phyloP scores from a whole-genome alignment of 2,888 invertebrate species.

The Abrostola triplasia region DNA sequence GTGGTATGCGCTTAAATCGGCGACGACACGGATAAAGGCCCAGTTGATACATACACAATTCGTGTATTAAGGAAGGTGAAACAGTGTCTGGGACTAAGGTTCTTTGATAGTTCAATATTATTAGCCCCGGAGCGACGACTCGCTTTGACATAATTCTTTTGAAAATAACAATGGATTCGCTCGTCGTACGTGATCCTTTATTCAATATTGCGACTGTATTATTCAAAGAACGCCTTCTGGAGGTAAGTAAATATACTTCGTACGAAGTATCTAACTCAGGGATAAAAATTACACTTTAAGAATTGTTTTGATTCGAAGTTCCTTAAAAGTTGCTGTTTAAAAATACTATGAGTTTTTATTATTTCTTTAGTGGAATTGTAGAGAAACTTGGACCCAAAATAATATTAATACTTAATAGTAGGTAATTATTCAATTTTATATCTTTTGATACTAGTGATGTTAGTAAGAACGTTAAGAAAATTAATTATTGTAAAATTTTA shows the following conservation, averaged over 20 bases:
- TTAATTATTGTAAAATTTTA: too few relatives aligned
- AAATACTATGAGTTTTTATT: too few relatives aligned
- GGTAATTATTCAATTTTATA: too few relatives aligned
- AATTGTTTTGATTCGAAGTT: conserved; percentile 35
- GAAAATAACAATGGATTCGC: conserved; percentile 50
- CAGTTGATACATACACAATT: conserved; percentile 53
- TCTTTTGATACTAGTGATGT: too few relatives aligned
- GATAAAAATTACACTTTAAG: conserved; percentile 25
- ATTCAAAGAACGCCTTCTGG: conserved; percentile 41
- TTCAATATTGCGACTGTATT: conserved; percentile 50
- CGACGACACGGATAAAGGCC: conserved; percentile 72
- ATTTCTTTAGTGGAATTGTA: too few relatives aligned
- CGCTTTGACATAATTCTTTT: conserved; percentile 51
- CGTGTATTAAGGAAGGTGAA: conserved; percentile 55
- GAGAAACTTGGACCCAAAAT: too few relatives aligned
- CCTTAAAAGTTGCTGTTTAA: conserved; percentile 7
- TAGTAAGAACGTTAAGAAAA: too few relatives aligned
- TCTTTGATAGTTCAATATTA: conserved; percentile 58
- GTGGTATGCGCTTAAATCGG: conserved; percentile 71
- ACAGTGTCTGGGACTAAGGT: conserved; percentile 51
- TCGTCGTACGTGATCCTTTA: conserved; percentile 49
- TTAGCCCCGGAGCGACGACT: conserved; percentile 52
- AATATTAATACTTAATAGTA: too few relatives aligned
- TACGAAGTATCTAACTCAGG: conserved; percentile 16
- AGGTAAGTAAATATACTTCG: conserved; percentile 26